Base-by-base conservation (phyloP, 23 tunicate species). In the Ciona savignyi region DNA sequence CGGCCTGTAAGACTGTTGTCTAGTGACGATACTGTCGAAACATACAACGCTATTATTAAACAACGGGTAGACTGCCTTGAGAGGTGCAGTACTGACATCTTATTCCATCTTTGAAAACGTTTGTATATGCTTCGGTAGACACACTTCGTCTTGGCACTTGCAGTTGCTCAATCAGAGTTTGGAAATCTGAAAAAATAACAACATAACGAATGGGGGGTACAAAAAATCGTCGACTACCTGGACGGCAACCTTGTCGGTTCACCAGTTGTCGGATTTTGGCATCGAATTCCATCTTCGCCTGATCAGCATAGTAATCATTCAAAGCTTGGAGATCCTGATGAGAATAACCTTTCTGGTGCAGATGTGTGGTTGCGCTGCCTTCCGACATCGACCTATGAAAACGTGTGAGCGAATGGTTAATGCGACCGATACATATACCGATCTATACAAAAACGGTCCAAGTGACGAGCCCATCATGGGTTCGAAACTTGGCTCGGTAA, bases 231-330 rank as follows among this genome's bases (percentile, higher is more conserved):
- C 20, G 30, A 65, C 28, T 88, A 88, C 96, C 87, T 30, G 87
- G 32, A 32, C 80, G 67, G 34, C 56, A 42, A 61, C 29, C 71
- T 71, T 27, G 83, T 34, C 29, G 71, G 82, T 61, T 81, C 22
- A 82, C 72, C 35, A 81, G 65, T 61, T 81, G 96, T 27, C 77
- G 70, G 30, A 81, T 83, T n/a, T 74, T 88, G 15, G 87, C 66
- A 76, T 88, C 86, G 6, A 81, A 62, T 32, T 88, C 96, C 77
- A 77, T 51, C 34, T 81, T 77, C 56, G 87, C 75, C 61, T 82
- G 87, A 30, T 88, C 81, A 27, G 86, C 87, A 35, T 81, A 88
- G 29, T 73, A 73, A 1, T 88, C 87, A 28, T 76, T 74, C 30
- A 81, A 72, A 2, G 77, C 82, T 56, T 82, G 87, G 3, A 82